Evolutionary conservation across 2,888 invertebrate species (phyloP).

Genomic region (Sinelater perroti): DNA sequence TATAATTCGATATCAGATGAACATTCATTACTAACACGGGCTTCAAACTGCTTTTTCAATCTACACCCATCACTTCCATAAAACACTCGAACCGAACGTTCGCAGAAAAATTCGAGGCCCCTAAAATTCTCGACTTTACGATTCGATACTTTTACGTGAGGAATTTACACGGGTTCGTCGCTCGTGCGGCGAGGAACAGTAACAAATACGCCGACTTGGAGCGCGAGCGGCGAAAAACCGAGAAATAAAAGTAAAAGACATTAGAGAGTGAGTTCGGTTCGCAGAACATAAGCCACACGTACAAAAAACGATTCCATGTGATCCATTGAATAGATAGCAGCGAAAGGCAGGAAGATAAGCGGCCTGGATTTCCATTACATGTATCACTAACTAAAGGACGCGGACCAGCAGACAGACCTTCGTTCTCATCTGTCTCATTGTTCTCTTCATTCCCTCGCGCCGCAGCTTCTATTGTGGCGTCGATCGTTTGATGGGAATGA

Average conservation of each 20-base stretch:
- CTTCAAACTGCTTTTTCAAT: no score
- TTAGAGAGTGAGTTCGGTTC: slow-evolving; percentile 28
- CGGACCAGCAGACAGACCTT: slow-evolving; percentile 26
- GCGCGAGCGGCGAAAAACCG: slow-evolving; percentile 16
- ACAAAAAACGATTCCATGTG: slow-evolving; percentile 39
- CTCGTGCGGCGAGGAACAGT: slow-evolving; percentile 20
- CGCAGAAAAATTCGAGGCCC: no score
- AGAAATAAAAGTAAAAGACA: slow-evolving; percentile 25
- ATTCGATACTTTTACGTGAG: slow-evolving; percentile 22
- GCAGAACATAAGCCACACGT: slow-evolving; percentile 36
- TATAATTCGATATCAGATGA: no score
- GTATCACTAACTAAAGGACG: slow-evolving; percentile 41
- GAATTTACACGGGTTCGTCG: no score
- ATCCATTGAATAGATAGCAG: slow-evolving; percentile 42
- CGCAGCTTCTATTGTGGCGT: slow-evolving; percentile 19
- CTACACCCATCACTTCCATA: no score
- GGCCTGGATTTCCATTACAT: slow-evolving; percentile 42
- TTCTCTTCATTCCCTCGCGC: slow-evolving; percentile 39
- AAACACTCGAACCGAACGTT: no score
- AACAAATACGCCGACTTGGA: slow-evolving; percentile 23
- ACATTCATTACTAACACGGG: no score
- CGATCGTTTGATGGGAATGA: slow-evolving; percentile 8
- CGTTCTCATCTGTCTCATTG: slow-evolving; percentile 20
- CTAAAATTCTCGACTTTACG: slow-evolving; percentile 16
- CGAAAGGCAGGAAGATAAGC: slow-evolving; percentile 32